A percentile compares a stretch with the other conserved stretches of the same genome.
phyloP scores from a whole-genome alignment of 2,113 vertebrate species.

The Otus sunia region DNA sequence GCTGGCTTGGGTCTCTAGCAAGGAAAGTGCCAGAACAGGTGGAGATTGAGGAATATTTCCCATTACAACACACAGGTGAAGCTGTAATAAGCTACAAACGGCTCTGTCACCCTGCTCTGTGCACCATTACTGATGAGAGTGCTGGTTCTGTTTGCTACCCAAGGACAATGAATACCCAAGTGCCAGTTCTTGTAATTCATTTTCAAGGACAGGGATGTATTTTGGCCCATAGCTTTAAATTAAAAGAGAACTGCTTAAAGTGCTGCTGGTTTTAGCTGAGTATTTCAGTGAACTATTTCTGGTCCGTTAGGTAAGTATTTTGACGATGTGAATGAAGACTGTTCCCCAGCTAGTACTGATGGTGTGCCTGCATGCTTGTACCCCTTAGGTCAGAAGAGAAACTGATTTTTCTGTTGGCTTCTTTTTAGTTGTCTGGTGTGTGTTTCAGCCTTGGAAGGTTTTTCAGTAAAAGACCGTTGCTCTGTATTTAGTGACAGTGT shows the following conservation, averaged over 20 bases:
- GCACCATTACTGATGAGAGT: accelerated
- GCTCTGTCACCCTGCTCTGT: not conserved
- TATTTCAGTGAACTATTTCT: not conserved
- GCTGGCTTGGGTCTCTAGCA: not conserved
- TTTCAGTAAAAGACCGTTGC: not conserved
- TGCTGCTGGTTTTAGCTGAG: not conserved
- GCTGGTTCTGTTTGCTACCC: not conserved
- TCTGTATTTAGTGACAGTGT: not conserved
- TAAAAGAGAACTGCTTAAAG: not conserved
- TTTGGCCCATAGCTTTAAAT: not conserved
- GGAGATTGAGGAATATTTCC: not conserved
- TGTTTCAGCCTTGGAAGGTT: not conserved
- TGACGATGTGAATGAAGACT: not conserved
- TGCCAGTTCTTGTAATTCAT: not conserved
- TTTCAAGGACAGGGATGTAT: not conserved
- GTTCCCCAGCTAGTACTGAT: not conserved
- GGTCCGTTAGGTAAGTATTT: not conserved
- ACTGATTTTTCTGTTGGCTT: not conserved
- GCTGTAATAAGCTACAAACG: not conserved
- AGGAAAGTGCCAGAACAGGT: not conserved
- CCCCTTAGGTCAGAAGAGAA: not conserved
- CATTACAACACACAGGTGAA: not conserved
- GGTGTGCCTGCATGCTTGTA: accelerated
- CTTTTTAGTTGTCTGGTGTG: not conserved
- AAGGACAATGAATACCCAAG: not conserved